Percentiles rank a stretch among this genome's conserved stretches.
Evolutionary conservation across 2,888 invertebrate genomes (phyloP).

Genomic region (Amphiduros pacificus): DNA sequence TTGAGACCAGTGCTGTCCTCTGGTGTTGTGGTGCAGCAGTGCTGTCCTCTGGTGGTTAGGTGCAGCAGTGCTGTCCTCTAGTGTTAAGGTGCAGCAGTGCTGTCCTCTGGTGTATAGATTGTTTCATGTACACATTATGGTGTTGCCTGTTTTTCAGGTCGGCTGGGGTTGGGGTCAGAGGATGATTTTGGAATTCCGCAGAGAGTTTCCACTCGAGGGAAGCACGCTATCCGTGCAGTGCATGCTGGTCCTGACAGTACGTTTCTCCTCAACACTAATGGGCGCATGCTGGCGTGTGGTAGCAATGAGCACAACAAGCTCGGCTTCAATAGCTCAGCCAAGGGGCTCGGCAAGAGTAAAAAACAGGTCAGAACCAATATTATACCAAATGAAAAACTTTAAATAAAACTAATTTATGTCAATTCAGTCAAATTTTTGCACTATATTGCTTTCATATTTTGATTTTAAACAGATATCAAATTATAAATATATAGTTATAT

Average conservation of each 20-base stretch:
- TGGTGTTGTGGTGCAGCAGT: too few species aligned
- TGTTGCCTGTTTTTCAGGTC: too few species aligned
- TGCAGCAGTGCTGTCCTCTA: too few species aligned
- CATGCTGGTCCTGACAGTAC: slow-evolving; percentile 50
- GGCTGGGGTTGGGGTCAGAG: slow-evolving; percentile 53
- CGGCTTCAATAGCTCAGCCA: slow-evolving; percentile 53
- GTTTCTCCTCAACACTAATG: slow-evolving; percentile 51
- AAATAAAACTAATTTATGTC: too few species aligned
- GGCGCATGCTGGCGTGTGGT: slow-evolving; percentile 54
- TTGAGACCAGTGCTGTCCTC: too few species aligned
- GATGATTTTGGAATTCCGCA: slow-evolving; percentile 50
- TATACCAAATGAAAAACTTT: too few species aligned
- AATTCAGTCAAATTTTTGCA: too few species aligned
- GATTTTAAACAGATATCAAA: neutral
- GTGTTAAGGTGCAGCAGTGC: too few species aligned
- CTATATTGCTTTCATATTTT: too few species aligned
- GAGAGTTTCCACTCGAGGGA: slow-evolving; percentile 42
- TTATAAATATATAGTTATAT: too few species aligned
- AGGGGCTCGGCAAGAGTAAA: slow-evolving; percentile 44
- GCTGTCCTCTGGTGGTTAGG: neutral
- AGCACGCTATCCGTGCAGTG: slow-evolving; percentile 47
- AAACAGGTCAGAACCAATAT: slow-evolving; percentile 23
- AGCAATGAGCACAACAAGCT: slow-evolving; percentile 58
- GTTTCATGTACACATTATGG: too few species aligned
- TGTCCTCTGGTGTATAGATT: too few species aligned